Evolutionary conservation across 2,797 vertebrate genomes (phyloP), one percentile per base, ranked within the genome.

Genomic region (Xenentodon cancila): DNA sequence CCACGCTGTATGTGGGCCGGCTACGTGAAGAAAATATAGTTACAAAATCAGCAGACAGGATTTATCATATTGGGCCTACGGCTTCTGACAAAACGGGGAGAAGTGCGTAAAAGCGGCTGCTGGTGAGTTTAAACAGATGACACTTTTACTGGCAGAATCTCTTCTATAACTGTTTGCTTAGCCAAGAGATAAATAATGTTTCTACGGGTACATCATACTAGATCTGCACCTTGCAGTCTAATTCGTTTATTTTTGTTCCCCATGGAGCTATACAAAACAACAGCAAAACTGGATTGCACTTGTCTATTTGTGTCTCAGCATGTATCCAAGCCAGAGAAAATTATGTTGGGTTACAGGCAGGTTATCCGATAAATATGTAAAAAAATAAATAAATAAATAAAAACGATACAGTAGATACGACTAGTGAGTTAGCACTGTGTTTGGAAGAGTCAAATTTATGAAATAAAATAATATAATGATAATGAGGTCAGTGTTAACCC

Each of bases 81-180:
- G 48, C 9, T 25, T 58, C 37, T 57, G 6, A 50, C 18, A 60
- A 34, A 56, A 53, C 62, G 70, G 45, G 67, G 20, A 1, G 2
- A 54, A 3, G 16, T 11, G 32, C 67, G 9, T 9, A 59, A 22
- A 37, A 37, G 34, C 34, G 34, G 42, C 61, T 42, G 53, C 0
- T 12, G 85, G 90, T 91, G 72, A 90, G 89, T 87, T 81, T 21
- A 68, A 2, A 53, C 4, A 12, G 3, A 22, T 7, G 32, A 32
- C n/a, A 34, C 15, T 7, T 13, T 32, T 6, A 19, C 19, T 40
- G 37, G 13, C 12, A 40, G 3, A 32, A 0, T 51, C 25, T 40
- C 32, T 52, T 53, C 7, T 3, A 8, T 5, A 7, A 17, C 8
- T 53, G 0, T 34, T 57, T 55, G 52, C 25, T 20, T 32, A 46